Conservation (phyloP, 2,113 vertebrate genomes). For the Cynopterus brachyotis region DNA sequence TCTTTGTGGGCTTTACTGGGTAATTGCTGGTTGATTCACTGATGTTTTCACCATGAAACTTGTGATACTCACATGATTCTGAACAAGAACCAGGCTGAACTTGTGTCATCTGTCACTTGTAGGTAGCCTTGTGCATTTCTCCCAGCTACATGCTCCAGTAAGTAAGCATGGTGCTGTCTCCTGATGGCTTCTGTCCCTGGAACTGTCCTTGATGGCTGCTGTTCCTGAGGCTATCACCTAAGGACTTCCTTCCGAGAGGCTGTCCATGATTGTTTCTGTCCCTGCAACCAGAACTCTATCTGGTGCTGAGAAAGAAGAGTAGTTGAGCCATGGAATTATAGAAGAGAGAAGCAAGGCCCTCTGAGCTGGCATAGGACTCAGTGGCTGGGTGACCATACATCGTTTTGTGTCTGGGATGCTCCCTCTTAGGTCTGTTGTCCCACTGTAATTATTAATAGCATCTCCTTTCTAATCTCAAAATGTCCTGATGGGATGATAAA, state of each 20-base stretch:
- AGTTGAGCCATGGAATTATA: background rate
- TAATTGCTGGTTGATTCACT: background rate
- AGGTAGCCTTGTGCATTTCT: background rate
- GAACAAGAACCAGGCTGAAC: background rate
- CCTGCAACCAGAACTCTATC: background rate
- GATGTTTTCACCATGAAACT: background rate
- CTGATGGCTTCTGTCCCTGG: background rate
- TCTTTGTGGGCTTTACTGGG: background rate
- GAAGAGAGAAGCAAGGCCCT: background rate
- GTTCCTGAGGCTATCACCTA: background rate
- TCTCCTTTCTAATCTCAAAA: background rate
- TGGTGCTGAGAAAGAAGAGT: background rate
- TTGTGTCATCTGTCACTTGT: background rate
- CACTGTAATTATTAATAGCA: background rate
- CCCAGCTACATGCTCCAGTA: background rate
- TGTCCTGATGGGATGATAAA: background rate
- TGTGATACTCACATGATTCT: constrained; percentile 58
- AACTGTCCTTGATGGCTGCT: background rate
- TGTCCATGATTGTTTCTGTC: background rate
- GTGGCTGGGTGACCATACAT: background rate
- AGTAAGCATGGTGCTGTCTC: background rate
- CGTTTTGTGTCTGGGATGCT: background rate
- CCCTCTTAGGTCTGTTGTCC: background rate
- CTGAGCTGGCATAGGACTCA: background rate
- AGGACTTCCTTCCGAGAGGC: constrained; percentile 15